Base-by-base conservation (phyloP, 2,888 invertebrate genomes). In the Mechanitis mazaeus region DNA sequence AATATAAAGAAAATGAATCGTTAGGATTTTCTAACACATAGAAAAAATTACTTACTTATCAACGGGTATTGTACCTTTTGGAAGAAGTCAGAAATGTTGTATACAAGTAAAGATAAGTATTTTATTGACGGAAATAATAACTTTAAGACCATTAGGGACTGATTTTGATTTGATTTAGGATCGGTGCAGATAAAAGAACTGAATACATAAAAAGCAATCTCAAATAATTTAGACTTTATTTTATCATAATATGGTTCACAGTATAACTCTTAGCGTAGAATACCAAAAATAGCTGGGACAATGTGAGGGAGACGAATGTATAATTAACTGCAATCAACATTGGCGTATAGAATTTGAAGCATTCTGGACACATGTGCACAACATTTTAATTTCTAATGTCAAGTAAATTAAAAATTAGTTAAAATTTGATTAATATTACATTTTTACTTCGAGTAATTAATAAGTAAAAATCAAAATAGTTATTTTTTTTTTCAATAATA, bases 321-420 rank as follows among this genome's bases (percentile, higher is more conserved):
- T 89, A 90, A 90, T 90, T 89, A 89, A 89, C 89, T 89, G 89
- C 87, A 88, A 90, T 90, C 89, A 89, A 88, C 87, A 85, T 88
- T 87, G 85, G 85, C 85, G 85, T 85, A 90, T 89, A 86, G 87
- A 86, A 89, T 89, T 89, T 88, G 89, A 75, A 78, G 81, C 78
- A 85, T 84, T 80, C 69, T 66, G 83, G 81, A 87, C 83, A 78
- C 70, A 81, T 71, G 69, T 55, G 69, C 46, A 61, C 69, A 64
- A 81, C 75, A 45, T 33, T 61, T 63, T 58, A 60, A 63, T 55
- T 54, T 58, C 47, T 50, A 54, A 59, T 50, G 57, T 6, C 3
- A 31, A 50, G 11, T 50, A 31, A 45, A 9, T 58, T 58, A 33
- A 47, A 12, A 58, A 58, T 50, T 50, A 42, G 11, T 42, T 9